Conservation (phyloP, 2,113 vertebrate genomes). For the Rhegmatorhina hoffmannsi region DNA sequence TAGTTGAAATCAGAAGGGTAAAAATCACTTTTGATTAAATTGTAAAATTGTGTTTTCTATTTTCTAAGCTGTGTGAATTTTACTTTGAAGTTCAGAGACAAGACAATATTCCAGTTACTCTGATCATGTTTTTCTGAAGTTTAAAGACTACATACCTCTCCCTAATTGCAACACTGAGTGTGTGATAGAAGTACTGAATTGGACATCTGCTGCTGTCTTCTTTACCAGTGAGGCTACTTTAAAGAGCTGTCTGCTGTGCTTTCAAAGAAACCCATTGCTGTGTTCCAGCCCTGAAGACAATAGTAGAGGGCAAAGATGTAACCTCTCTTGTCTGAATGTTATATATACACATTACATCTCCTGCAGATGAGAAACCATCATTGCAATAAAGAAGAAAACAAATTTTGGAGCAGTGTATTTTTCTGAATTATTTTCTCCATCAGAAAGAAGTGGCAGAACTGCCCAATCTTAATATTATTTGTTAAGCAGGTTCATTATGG, state of each 20-base stretch:
- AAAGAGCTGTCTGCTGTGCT: not conserved
- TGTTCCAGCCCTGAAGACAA: not conserved
- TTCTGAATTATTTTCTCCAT: not conserved
- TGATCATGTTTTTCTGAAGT: not conserved
- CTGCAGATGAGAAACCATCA: not conserved
- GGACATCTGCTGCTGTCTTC: not conserved
- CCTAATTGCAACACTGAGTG: not conserved
- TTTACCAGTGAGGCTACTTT: not conserved
- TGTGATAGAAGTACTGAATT: not conserved
- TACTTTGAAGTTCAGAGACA: not conserved
- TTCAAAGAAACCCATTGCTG: not conserved
- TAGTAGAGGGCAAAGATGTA: not conserved
- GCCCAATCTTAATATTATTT: not conserved
- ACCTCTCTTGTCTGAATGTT: not conserved
- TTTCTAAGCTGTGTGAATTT: not conserved
- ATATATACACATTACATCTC: not conserved
- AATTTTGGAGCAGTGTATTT: not conserved
- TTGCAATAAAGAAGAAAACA: not conserved
- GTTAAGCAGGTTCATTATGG: not conserved
- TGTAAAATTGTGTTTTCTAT: not conserved
- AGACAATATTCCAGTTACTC: not conserved
- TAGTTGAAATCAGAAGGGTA: not conserved
- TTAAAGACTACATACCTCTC: not conserved
- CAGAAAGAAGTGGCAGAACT: not conserved
- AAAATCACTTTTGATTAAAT: not conserved